Evolutionary conservation across 1,140 invertebrate species (phyloP).

Genomic region (Drosophila watanabei): DNA sequence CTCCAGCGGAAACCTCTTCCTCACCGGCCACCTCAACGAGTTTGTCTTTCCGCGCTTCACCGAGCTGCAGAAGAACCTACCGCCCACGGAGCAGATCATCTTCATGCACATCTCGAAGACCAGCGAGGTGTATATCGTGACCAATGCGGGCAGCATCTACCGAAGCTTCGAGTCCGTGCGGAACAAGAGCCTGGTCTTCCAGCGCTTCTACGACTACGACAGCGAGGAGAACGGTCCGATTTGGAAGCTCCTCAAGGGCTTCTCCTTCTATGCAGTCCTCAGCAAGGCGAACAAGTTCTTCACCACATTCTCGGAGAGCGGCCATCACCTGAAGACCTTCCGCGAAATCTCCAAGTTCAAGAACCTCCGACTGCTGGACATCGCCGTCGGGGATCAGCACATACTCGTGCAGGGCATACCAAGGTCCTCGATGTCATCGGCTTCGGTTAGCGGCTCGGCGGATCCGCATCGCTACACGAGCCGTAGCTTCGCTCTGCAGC

Average conservation of each 20-base stretch:
- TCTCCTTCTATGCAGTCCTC: constrained; percentile 79
- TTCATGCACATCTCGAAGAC: constrained; percentile 84
- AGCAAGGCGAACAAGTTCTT: constrained; percentile 84
- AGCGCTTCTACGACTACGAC: constrained; percentile 84
- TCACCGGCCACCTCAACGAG: constrained; percentile 78
- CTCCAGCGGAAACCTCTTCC: constrained; percentile 71
- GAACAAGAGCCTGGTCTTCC: constrained; percentile 81
- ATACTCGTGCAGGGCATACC: constrained; percentile 82
- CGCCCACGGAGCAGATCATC: constrained; percentile 78
- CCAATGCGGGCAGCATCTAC: constrained; percentile 81
- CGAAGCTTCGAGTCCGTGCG: constrained; percentile 79
- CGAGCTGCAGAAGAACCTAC: constrained; percentile 78
- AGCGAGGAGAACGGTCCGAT: constrained; percentile 85
- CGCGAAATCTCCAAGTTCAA: constrained; percentile 85
- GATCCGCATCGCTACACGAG: constrained; percentile 64
- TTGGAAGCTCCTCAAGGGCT: constrained; percentile 79
- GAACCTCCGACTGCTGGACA: constrained; percentile 76
- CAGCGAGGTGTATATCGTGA: constrained; percentile 84
- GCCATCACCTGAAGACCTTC: constrained; percentile 84
- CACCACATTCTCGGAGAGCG: constrained; percentile 84
- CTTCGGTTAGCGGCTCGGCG: constrained; percentile 41
- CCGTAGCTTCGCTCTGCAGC: constrained; percentile 65
- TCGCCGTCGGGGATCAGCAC: constrained; percentile 81
- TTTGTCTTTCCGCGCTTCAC: constrained; percentile 83
- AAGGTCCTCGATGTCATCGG: constrained; percentile 62